phyloP scores from a whole-genome alignment of 2,797 vertebrate genomes.

The Allobates femoralis region DNA sequence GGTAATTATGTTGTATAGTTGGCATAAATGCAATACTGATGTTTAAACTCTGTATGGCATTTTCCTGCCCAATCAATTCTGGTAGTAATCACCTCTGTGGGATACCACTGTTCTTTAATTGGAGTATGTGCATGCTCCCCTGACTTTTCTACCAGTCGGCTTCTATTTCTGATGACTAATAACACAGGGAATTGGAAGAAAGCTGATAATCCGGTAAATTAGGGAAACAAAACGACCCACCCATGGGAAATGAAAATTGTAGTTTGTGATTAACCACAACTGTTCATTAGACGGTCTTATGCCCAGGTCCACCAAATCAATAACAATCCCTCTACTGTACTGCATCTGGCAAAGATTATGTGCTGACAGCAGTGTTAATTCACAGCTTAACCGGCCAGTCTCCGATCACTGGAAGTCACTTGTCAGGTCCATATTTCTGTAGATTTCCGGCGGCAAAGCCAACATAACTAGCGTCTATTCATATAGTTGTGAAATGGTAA shows the following conservation, averaged over 20 bases:
- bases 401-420: constrained; percentile 4
- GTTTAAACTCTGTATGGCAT: constrained; percentile 10
- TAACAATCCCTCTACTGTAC: constrained; percentile 49
- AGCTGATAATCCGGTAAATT: constrained; percentile 50
- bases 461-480: neutral
- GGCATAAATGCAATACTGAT: constrained; percentile 8
- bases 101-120: constrained; percentile 47
- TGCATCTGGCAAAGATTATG: constrained; percentile 43
- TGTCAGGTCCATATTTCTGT: neutral
- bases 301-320: constrained; percentile 52
- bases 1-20: constrained; percentile 5
- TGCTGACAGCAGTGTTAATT: constrained; percentile 31
- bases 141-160: constrained; percentile 22
- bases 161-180: constrained; percentile 45
- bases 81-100: constrained; percentile 44
- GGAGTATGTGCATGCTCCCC: constrained; percentile 33
- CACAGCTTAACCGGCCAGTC: constrained; percentile 4
- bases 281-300: constrained; percentile 35
- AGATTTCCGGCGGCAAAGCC: neutral
- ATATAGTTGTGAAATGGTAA: neutral
- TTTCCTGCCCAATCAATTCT: constrained; percentile 41
- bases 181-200: constrained; percentile 41
- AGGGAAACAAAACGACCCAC: constrained; percentile 32
- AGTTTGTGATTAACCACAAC: constrained; percentile 37
- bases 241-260: constrained; percentile 36